phyloP scores from a whole-genome alignment of 2,113 vertebrate genomes.

The Haplotaxodon microlepis region DNA sequence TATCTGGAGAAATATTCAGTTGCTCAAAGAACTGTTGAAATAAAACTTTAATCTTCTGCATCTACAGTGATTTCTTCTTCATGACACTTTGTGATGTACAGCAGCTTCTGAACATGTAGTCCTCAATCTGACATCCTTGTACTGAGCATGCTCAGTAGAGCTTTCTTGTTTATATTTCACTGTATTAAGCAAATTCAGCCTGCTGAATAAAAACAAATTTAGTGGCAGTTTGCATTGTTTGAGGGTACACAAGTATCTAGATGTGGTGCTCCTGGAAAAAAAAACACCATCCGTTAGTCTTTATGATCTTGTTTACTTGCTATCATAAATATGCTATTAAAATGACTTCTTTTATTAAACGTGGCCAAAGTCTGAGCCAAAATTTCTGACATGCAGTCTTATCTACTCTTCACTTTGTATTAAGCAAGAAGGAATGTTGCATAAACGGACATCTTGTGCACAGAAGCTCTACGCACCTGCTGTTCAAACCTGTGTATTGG shows the following conservation, averaged over 20 bases:
- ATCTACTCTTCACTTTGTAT: background rate
- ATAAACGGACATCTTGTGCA: background rate
- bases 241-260: background rate
- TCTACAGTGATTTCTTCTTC: background rate
- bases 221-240: background rate
- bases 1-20: background rate
- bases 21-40: background rate
- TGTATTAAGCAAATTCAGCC: background rate
- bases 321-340: background rate
- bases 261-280: background rate
- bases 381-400: background rate
- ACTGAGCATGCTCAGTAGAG: background rate
- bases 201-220: background rate
- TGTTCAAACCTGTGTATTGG: background rate
- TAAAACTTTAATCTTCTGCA: background rate
- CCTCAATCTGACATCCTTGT: background rate
- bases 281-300: background rate
- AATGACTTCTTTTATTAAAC: background rate
- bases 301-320: background rate
- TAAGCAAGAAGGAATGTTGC: background rate
- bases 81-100: background rate
- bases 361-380: background rate
- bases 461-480: background rate
- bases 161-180: background rate
- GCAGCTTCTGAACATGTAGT: background rate